Base-by-base conservation (phyloP, 2,113 vertebrate species). In the Mastomys coucha region DNA sequence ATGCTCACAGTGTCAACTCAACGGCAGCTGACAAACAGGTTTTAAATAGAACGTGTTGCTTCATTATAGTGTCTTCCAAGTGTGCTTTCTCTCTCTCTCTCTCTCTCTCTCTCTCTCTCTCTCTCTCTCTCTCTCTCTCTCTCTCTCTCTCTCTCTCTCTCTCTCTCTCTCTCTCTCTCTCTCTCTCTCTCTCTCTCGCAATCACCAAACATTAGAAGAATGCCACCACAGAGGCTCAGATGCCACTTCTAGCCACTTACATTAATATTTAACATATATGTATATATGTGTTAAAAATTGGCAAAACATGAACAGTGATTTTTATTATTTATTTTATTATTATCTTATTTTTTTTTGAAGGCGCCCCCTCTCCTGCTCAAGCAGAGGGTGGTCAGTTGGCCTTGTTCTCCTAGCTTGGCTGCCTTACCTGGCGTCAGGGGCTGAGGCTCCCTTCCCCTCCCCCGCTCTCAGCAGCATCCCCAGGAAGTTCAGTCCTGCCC, bases 11-110 rank as follows among this genome's bases (percentile, higher is more conserved):
- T 97, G 97, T 98, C 99, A 98, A 98, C 98, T 98, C 98, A 97
- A 98, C 98, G 97, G 98, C 98, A 97, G 98, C 98, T 98, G 98
- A 98, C 99, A 98, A 98, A 98, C 98, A 98, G 98, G 97, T 98
- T 99, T 99, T 98, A 99, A 99, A 99, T 98, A 99, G 99, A 99
- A 98, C 98, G 96, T 98, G 98, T 98, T 98, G 98, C 92, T 99
- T 98, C 98, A 98, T 98, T 98, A 98, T 97, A 98, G 97, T 98
- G 97, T 98, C 98, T 98, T 98, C 98, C 98, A 98, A 98, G 98
- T 98, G 98, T 1, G 95, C 75, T 86, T 4, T 42, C 28, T 51
- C 42, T 97, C 96, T 97, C 96, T 95, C 96, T 96, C n/a, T 75
- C 73, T 75, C 39, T 97, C 98, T 96, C 96, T 97, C 86, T 88